Conservation (phyloP, 2,113 vertebrate genomes). For the Spermophilus dauricus region DNA sequence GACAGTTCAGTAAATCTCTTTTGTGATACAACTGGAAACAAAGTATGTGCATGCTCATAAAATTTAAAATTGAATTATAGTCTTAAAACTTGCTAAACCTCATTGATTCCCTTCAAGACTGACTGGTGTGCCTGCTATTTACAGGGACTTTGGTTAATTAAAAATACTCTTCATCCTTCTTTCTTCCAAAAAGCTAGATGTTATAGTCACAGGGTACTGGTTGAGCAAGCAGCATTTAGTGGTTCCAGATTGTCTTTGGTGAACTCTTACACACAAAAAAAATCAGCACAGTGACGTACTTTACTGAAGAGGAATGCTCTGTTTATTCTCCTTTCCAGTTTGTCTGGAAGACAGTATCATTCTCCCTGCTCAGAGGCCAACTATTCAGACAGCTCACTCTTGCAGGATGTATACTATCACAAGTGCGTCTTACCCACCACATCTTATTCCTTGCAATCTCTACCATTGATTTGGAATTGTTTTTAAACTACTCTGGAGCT, state of each 20-base stretch:
- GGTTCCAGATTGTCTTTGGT: conserved; percentile 81
- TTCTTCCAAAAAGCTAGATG: conserved; percentile 55
- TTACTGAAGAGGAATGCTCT: conserved; percentile 74
- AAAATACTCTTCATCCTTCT: conserved; percentile 46
- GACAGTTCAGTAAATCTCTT: not conserved
- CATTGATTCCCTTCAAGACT: not conserved
- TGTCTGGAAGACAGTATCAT: conserved; percentile 67
- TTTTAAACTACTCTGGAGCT: not conserved
- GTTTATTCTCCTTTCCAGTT: conserved; percentile 76
- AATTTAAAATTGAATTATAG: conserved; percentile 1
- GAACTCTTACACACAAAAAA: conserved; percentile 71
- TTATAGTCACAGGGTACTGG: conserved; percentile 69
- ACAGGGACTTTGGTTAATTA: conserved; percentile 22
- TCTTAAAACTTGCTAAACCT: not conserved
- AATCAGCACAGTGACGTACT: conserved; percentile 67
- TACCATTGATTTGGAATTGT: not conserved
- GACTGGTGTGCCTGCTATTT: not conserved
- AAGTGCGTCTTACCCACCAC: not conserved
- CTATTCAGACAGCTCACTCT: not conserved
- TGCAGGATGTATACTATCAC: not conserved
- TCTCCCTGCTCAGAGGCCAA: conserved; percentile 4
- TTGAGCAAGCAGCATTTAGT: conserved; percentile 78
- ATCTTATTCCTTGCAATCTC: not conserved
- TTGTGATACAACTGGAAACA: not conserved
- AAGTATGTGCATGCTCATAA: not conserved